Percentiles rank a stretch among this genome's conserved stretches.
Conservation (phyloP, 2,797 vertebrate genomes). For the Amazona ochrocephala region DNA sequence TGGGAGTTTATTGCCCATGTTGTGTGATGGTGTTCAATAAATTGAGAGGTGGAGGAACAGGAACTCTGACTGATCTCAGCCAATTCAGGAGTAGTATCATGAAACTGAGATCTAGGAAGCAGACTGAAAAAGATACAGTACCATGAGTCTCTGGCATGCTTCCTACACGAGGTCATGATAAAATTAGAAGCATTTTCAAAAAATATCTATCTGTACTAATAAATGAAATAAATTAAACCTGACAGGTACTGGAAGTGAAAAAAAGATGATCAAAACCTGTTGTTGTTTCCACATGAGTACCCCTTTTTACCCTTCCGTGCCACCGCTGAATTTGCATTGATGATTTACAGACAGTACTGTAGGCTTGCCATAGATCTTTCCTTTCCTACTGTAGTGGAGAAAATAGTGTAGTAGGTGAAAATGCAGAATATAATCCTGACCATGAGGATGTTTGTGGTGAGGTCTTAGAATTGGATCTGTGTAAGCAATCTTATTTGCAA, state of each 20-base stretch:
- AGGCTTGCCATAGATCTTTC: neutral
- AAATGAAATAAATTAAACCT: neutral
- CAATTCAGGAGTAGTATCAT: neutral
- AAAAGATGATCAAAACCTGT: conserved; percentile 26
- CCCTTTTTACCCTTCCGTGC: neutral
- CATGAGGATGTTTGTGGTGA: neutral
- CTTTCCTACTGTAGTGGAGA: neutral
- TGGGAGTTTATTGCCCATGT: neutral
- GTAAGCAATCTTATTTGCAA: neutral
- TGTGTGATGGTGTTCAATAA: neutral
- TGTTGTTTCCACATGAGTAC: neutral
- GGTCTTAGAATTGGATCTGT: neutral
- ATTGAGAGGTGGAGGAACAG: neutral
- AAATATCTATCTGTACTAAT: neutral
- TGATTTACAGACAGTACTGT: neutral
- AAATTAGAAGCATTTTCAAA: conserved; percentile 15
- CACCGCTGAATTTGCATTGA: neutral
- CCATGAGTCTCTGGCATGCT: neutral
- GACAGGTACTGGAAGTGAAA: neutral
- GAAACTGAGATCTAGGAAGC: neutral
- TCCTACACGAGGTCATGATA: neutral
- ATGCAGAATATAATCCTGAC: neutral
- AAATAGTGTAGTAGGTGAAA: neutral
- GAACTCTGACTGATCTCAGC: neutral
- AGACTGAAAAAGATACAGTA: neutral